Base-by-base conservation (phyloP, 2,888 invertebrate genomes). In the Sphinx pinastri region DNA sequence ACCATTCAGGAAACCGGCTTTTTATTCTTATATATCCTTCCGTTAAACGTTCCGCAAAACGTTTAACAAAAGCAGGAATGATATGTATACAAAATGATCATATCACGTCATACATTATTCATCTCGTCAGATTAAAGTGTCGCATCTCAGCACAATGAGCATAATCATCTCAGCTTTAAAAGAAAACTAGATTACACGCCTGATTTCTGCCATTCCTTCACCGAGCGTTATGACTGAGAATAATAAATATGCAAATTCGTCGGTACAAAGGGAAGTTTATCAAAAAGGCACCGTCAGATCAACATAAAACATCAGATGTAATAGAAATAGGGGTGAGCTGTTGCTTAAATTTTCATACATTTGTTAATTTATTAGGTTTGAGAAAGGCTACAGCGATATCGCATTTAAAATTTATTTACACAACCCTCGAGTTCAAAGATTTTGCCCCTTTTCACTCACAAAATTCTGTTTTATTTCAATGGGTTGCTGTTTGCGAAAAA, bases 231-330 rank as follows among this genome's bases (percentile, higher is more conserved):
- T 79, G 80, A 75, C 79, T 82, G 78, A 75, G 79, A 81, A 83
- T 83, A 81, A 83, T 83, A 85, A 85, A 85, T 85, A 86, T 85
- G 83, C 82, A 81, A 85, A 79, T 76, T 76, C 45, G 10, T 47
- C 38, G 16, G 19, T 71, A 71, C 72, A 72, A 71, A 72, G 73
- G 74, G 72, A 69, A 72, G 73, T 73, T 77, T 76, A 75, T 74
- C 72, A 72, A 78, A 76, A 80, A 76, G 76, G 76, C 69, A 72
- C 72, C 71, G 73, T 76, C 75, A 76, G 75, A 76, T 76, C 74
- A 77, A 76, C 75, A 71, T 71, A 14, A 68, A 73, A 72, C 72
- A 77, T 73, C 71, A 75, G 74, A 77, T 74, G 77, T 78, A 76
- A 78, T 79, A 77, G 79, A 79, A 78, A 76, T 74, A 72, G 76